phyloP scores from a whole-genome alignment of 2,797 vertebrate species.

The Pseudotriccus pelzelni region DNA sequence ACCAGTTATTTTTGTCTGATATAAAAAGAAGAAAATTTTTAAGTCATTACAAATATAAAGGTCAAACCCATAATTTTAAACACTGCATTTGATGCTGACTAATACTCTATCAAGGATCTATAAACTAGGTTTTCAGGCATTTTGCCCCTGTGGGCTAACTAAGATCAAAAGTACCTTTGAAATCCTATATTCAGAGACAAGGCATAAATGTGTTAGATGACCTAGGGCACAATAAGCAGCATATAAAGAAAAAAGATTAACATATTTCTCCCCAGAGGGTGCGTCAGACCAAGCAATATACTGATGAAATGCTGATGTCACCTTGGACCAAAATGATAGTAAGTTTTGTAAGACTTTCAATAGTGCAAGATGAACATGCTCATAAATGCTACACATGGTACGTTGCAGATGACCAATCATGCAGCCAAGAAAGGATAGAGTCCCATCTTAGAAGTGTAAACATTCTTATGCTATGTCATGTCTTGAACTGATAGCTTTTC shows the following conservation, averaged over 20 bases:
- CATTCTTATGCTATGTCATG: not conserved
- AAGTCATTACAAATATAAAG: not conserved
- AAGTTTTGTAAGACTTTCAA: not conserved
- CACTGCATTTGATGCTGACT: not conserved
- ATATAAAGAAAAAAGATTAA: not conserved
- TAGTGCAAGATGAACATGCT: not conserved
- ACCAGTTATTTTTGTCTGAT: not conserved
- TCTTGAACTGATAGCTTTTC: not conserved
- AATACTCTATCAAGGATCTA: not conserved
- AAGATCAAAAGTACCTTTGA: conserved; percentile 12
- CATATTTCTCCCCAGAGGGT: not conserved
- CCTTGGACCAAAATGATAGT: not conserved
- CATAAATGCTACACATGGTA: not conserved
- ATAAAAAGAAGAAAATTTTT: not conserved
- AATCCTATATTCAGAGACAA: not conserved
- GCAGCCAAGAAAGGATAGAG: not conserved
- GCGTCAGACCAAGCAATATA: not conserved
- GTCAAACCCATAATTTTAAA: not conserved
- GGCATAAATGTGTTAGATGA: not conserved
- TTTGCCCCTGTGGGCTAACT: not conserved
- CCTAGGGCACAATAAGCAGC: not conserved
- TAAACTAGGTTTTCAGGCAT: not conserved
- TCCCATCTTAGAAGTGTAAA: not conserved
- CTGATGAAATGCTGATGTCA: not conserved
- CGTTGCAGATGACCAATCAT: not conserved